Base-by-base conservation (phyloP, 2,888 invertebrate species). In the Acleris literana region DNA sequence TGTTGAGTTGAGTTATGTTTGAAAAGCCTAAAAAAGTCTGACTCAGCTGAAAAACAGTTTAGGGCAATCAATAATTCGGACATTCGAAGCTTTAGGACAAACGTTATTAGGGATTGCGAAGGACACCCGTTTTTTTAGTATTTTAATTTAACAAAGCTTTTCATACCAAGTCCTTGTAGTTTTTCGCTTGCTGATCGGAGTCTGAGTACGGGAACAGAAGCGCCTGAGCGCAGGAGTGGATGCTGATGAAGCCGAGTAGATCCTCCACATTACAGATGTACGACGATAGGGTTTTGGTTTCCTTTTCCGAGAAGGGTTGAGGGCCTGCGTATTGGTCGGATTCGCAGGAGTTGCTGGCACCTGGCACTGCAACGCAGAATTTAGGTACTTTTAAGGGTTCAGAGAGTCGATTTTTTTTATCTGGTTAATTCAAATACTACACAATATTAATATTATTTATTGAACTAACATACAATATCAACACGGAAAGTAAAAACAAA, bases 191-290 rank as follows among this genome's bases (percentile, higher is more conserved):
- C 0, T 85, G 76, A 0, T 67, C 75, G 0, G 94, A 94, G 74
- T 94, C 95, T 17, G 94, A 95, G n/a, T 94, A 94, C 0, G 97
- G 96, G 39, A 95, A 85, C 51, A 96, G 84, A 13, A 96, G 80
- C 61, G 94, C 86, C 74, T 97, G 96, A 0, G 95, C 95, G 75
- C 94, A 96, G 0, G 97, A 94, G 80, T 97, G 97, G 78, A 97
- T 94, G 0, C 94, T 93, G 4, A 97, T 84, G 79, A 96, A 97
- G 13, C 94, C 93, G 25, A 91, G 83, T 18, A 95, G 79, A 70
- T 94, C 92, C 54, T 91, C 87, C 33, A 93, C 78, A 16, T 93
- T 83, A 0, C 81, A 75, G 5, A 96, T 87, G 74, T 94, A 96
- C 9, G 93, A 75, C 0, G 95, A 88, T 1, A 95, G 76, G 0